Conservation (phyloP, 1,140 invertebrate species). For the Rhopalosiphum padi region DNA sequence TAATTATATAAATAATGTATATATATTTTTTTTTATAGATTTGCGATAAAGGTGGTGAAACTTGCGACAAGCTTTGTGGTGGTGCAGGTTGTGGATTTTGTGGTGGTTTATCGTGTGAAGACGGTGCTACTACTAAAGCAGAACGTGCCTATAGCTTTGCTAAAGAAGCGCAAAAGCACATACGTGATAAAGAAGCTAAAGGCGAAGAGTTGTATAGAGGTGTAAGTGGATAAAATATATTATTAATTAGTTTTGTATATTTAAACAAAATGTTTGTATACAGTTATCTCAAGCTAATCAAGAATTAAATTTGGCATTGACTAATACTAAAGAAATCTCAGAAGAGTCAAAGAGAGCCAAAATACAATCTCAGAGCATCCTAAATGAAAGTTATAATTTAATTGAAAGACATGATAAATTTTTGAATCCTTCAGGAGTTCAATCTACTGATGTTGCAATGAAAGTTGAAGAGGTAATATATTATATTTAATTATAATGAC, state of each 20-base stretch:
- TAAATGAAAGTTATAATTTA: slow-evolving; percentile 67
- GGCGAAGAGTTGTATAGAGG: slow-evolving; percentile 74
- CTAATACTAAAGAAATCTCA: slow-evolving; percentile 70
- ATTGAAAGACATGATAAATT: slow-evolving; percentile 79
- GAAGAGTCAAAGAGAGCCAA: slow-evolving; percentile 67
- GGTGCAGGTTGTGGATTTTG: slow-evolving; percentile 92
- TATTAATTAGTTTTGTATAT: background rate
- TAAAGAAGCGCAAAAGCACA: slow-evolving; percentile 79
- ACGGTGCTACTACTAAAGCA: slow-evolving; percentile 86
- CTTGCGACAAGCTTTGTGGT: slow-evolving; percentile 89
- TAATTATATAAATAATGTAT: background rate
- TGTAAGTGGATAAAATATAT: slow-evolving; percentile 63
- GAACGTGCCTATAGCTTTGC: slow-evolving; percentile 84
- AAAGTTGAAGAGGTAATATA: slow-evolving; percentile 75
- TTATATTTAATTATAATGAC: background rate
- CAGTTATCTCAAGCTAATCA: slow-evolving; percentile 70
- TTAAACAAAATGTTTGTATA: slow-evolving; percentile 33
- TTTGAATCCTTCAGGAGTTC: slow-evolving; percentile 76
- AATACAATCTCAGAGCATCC: slow-evolving; percentile 68
- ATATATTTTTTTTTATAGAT: slow-evolving; percentile 68
- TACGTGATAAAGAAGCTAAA: slow-evolving; percentile 81
- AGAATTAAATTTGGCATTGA: slow-evolving; percentile 67
- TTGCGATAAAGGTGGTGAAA: slow-evolving; percentile 85
- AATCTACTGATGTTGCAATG: slow-evolving; percentile 80
- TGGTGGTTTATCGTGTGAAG: slow-evolving; percentile 87